Evolutionary conservation across 2,797 vertebrate species (phyloP), one percentile per base, ranked within the genome.

Genomic region (Phylloscopus collybita): DNA sequence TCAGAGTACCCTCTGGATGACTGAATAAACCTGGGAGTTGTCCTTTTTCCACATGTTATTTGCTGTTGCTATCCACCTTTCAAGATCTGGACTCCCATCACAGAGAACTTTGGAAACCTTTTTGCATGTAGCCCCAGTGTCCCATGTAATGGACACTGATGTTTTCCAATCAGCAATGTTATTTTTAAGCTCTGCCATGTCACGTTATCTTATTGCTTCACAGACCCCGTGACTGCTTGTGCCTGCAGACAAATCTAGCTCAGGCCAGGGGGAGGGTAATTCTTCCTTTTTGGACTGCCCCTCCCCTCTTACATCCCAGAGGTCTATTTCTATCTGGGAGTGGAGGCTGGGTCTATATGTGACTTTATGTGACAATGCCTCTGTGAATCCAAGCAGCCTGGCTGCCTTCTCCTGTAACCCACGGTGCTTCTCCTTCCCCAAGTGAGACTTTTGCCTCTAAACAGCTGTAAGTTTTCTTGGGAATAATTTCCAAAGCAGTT

Each of bases 141-240:
- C 61, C 75, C 80, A 56, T 16, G 6, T 59, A 60, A 67, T 8
- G 27, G 80, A 51, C 30, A 38, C 74, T 76, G 66, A 49, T 30
- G 27, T 88, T 96, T 95, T 94, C 86, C 67, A 59, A 53, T 95
- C 80, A 90, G 78, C 80, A 76, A 5, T 66, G 78, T 95, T 96
- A 95, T 95, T 96, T 97, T 94, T 93, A 92, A 85, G 71, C 78
- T 64, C 74, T 96, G 80, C 53, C 53, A 34, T 87, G 57, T 95
- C 96, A 95, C 42, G 22, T 87, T 89, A 80, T 60, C 86, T 66
- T 80, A 57, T n/a, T 95, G 92, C 88, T 92, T 90, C 88, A 90
- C 71, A 70, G 64, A n/a, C 74, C 66, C 32, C 11, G n/a, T 87
- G 90, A 83, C 89, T 83, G 69, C 66, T 88, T 57, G n/a, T 66